Evolutionary conservation across 2,888 invertebrate genomes (phyloP), one percentile per base, ranked within the genome.

Genomic region (Hipparchia sbordonii): DNA sequence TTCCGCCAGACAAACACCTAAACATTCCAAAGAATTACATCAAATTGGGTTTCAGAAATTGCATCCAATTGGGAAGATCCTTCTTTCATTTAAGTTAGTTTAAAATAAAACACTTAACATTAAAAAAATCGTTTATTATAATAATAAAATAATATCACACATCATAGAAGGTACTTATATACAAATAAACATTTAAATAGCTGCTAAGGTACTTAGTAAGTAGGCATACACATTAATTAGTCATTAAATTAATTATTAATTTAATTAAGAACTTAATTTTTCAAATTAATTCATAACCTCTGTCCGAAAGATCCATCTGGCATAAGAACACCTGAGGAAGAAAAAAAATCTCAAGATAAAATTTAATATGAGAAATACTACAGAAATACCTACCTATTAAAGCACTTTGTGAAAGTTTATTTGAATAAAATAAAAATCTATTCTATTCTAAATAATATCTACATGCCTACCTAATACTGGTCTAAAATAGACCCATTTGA

Each of bases 271-370:
- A 56, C 13, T 23, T 12, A 39, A 39, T 39, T 39, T 39, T 39
- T 23, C 23, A 39, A 39, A 39, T 4, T 39, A 4, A 5, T 39
- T 5, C 2, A 61, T 45, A 12, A 1, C 1, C 13, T 2, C 57
- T 75, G 87, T 62, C 81, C 80, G 79, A 92, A 89, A 0, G 94
- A 93, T 10, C 85, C 89, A 1, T 92, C 93, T 0, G 94, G 91
- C 92, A 94, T 94, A 5, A 94, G 81, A 1, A 94, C 77, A 78
- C 87, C 94, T 94, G 88, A 7, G 87, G 88, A 68, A 79, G 78
- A 79, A 75, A 70, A 75, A 72, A 5, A 51, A 8, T 23, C 0
- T 0, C 23, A 23, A 46, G 6, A 6, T 48, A 48, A 48, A 6
- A 6, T 48, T n/a, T n/a, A n/a, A n/a, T n/a, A n/a, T n/a, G n/a